phyloP scores from a whole-genome alignment of 2,888 invertebrate species.

The Mythimna albipuncta region DNA sequence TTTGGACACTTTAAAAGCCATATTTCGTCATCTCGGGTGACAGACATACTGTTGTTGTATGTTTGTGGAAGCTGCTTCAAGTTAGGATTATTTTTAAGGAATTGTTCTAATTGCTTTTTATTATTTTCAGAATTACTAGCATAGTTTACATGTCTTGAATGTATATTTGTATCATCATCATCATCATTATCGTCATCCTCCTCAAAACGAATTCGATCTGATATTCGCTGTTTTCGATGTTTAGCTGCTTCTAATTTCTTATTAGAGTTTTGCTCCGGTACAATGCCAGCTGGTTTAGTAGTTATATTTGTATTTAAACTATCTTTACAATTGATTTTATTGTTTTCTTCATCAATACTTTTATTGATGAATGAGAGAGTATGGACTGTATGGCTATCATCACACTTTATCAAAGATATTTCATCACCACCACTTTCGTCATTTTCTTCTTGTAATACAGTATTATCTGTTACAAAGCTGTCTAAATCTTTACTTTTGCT shows the following conservation, averaged over 20 bases:
- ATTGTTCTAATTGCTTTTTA: conserved; percentile 66
- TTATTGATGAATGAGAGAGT: conserved; percentile 43
- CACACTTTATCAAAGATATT: conserved; percentile 63
- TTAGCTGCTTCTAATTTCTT: conserved; percentile 16
- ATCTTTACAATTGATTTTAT: conserved; percentile 12
- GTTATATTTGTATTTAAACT: conserved; percentile 35
- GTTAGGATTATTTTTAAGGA: conserved; percentile 68
- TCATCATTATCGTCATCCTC: conserved; percentile 69
- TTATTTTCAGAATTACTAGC: conserved; percentile 24
- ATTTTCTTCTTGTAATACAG: conserved; percentile 40
- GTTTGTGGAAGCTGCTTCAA: conserved; percentile 65
- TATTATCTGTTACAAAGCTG: conserved; percentile 21
- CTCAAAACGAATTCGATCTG: conserved; percentile 80
- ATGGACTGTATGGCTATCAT: conserved; percentile 46
- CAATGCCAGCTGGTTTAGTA: conserved; percentile 6
- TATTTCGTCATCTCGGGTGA: conserved; percentile 78
- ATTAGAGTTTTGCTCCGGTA: not conserved
- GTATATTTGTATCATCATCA: conserved; percentile 16
- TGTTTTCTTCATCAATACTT: conserved; percentile 20
- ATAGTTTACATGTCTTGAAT: conserved; percentile 5
- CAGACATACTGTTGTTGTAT: conserved; percentile 45
- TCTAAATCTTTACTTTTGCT: conserved; percentile 23
- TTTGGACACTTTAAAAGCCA: conserved; percentile 81
- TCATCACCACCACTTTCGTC: conserved; percentile 50
- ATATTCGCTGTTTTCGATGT: conserved; percentile 66